Conservation (phyloP, 2,113 vertebrate species). For the Trochalopteron elliotii region DNA sequence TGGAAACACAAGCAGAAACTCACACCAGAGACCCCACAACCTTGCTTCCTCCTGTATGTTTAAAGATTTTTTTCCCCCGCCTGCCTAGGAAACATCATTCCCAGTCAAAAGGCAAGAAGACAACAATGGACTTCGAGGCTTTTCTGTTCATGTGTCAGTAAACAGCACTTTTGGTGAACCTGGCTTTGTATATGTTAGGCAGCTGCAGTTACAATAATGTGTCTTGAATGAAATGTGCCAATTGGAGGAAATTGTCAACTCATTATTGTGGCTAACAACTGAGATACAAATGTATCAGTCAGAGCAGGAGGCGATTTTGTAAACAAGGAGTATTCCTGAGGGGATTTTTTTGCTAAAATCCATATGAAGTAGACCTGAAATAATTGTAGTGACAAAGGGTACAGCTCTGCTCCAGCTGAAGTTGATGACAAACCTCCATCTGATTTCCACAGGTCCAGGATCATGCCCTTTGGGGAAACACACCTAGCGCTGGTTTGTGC, state of each 20-base stretch:
- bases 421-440: background rate
- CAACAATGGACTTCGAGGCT: slow-evolving; percentile 61
- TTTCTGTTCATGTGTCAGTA: slow-evolving; percentile 65
- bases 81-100: slow-evolving; percentile 60
- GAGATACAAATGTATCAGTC: slow-evolving; percentile 32
- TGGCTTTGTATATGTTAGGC: slow-evolving; percentile 41
- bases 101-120: slow-evolving; percentile 62
- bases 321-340: slow-evolving; percentile 46
- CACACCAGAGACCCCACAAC: slow-evolving; percentile 17
- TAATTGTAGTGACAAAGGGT: slow-evolving; percentile 44
- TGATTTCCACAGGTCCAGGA: background rate
- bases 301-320: slow-evolving; percentile 29
- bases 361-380: slow-evolving; percentile 44
- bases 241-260: slow-evolving; percentile 69
- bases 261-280: slow-evolving; percentile 66
- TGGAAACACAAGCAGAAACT: background rate
- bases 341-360: slow-evolving; percentile 31
- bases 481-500: background rate
- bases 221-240: slow-evolving; percentile 72
- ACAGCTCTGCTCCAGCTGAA: background rate
- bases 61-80: slow-evolving; percentile 61
- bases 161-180: slow-evolving; percentile 40
- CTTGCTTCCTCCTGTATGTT: slow-evolving; percentile 51
- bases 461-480: background rate
- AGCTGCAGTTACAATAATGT: slow-evolving; percentile 65